Percentiles rank a stretch among this genome's conserved stretches.
These are phyloP conservation scores for Rhagoletis pomonella DNA, from an alignment of 1,140 invertebrate species.

Conservation along the genomic window DNA sequence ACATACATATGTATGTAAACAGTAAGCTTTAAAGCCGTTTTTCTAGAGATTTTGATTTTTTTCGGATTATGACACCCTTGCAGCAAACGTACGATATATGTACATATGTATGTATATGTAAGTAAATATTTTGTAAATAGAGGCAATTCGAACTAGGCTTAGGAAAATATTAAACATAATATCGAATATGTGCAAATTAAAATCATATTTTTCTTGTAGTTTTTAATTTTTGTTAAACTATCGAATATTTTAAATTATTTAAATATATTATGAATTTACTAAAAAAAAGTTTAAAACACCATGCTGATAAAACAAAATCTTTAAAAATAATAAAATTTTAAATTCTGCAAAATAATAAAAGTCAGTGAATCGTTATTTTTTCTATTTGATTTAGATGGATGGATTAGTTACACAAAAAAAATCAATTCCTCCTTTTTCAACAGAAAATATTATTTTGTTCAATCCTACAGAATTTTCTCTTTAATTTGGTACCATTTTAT, in stretches of 20 bases:
- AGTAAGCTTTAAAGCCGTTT: too few relatives aligned
- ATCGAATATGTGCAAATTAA: conserved; percentile 44
- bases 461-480: too few relatives aligned
- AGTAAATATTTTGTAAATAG: conserved; percentile 30
- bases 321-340: conserved; percentile 11
- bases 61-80: neutral
- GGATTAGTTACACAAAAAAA: too few relatives aligned
- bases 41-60: too few relatives aligned
- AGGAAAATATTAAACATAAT: neutral
- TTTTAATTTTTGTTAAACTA: conserved; percentile 31
- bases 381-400: too few relatives aligned
- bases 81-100: neutral
- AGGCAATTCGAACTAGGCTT: neutral
- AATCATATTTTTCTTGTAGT: conserved; percentile 39
- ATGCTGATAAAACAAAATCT: neutral
- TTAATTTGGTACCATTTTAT: too few relatives aligned
- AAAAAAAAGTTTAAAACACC: neutral
- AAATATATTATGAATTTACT: conserved; percentile 6
- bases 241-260: conserved; percentile 46
- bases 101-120: neutral
- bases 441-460: too few relatives aligned
- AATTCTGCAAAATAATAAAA: neutral
- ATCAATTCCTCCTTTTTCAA: too few relatives aligned
- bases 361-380: too few relatives aligned
- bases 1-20: too few relatives aligned